Base-by-base conservation (phyloP, 37 sponge, comb jelly and placozoan genomes). In the Geodia barretti region DNA sequence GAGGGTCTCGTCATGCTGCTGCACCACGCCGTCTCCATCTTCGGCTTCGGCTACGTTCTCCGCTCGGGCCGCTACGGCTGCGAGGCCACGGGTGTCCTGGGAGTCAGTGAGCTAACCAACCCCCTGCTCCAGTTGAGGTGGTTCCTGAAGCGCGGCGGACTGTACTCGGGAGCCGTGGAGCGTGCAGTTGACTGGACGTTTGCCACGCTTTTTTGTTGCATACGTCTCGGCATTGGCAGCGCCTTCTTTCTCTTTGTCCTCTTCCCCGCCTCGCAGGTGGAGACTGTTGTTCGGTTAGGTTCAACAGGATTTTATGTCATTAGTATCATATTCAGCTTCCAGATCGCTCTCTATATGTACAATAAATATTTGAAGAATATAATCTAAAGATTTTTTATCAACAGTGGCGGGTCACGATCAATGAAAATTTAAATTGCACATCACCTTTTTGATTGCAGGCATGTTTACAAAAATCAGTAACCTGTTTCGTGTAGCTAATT, bases 11-110 rank as follows among this genome's bases (percentile, higher is more conserved):
- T 92, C 24, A 92, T 96, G 97, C 62, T 96, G 62, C 77, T 71
- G 23, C 97, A 96, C 35, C 97, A 96, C 74, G 73, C 88, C 31
- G 71, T 96, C 28, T 92, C 92, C 54, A 65, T 96, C 7, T 42
- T 77, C 29, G 91, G 90, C 23, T 84, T 89, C 72, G 20, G 73
- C 9, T 68, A 86, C 58, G 74, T 70, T 2, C 67, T 91, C 26
- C 60, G 47, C 29, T 85, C 63, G 5, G 80, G 85, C 38, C 20
- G 64, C 1, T 88, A 85, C 71, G 93, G 89, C 23, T 81, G 85
- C 67, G 93, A 93, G 61, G 66, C 81, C 21, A 76, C 71, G 30
- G 83, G 86, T 0, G 70, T 85, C 1, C 62, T 89, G 9, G 93
- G 89, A 21, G 86, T 83, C 35, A 86, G 86, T 72, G 93, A 93